A percentile compares a stretch with the other conserved stretches of the same genome.
Conservation (phyloP, 2,113 vertebrate species). For the Engystomops pustulosus region DNA sequence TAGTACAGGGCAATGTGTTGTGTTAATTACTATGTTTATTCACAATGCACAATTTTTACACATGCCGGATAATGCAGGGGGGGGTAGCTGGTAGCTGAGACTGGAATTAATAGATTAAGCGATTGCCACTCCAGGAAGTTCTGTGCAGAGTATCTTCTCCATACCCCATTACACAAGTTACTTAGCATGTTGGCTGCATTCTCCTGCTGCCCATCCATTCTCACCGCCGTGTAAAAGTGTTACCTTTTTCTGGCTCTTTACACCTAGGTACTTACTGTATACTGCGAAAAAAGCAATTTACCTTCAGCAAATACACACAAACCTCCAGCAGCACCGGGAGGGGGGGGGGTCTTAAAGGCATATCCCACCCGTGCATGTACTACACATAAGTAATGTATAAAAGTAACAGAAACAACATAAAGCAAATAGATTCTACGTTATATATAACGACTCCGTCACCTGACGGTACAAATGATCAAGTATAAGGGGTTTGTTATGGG, state of each 20-base stretch:
- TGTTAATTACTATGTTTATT: slow-evolving; percentile 28
- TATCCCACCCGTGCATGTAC: not conserved
- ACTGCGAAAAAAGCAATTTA: slow-evolving; percentile 8
- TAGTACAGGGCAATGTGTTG: not conserved
- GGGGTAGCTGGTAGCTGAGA: not conserved
- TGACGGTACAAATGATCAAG: not conserved
- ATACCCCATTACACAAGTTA: slow-evolving; percentile 3
- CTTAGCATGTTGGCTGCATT: not conserved
- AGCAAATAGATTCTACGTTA: not conserved
- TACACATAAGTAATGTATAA: not conserved
- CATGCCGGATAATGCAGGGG: not conserved
- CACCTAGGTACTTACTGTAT: slow-evolving; percentile 27
- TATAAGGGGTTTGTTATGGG: not conserved
- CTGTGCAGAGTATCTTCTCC: not conserved
- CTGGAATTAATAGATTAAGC: slow-evolving; percentile 18
- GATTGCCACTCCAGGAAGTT: not conserved
- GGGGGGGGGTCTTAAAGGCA: not conserved
- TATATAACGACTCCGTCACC: not conserved
- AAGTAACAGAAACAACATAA: not conserved
- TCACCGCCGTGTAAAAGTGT: not conserved
- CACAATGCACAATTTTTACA: not conserved
- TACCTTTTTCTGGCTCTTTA: not conserved
- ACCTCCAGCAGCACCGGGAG: not conserved
- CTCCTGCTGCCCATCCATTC: not conserved
- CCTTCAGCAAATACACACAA: not conserved